Evolutionary conservation across 2,113 vertebrate genomes (phyloP).

Genomic region (Rhizomys pruinosus): DNA sequence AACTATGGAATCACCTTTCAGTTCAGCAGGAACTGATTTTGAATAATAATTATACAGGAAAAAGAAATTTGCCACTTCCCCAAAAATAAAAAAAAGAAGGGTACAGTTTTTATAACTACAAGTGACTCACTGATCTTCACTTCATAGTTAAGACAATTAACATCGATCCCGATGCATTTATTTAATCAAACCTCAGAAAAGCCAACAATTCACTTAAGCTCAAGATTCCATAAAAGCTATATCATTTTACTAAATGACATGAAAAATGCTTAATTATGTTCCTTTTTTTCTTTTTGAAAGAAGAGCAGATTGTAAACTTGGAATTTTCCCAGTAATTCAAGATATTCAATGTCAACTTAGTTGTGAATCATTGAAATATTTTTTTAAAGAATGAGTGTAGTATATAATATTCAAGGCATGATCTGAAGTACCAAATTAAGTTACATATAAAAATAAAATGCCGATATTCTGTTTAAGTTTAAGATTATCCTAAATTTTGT

Average conservation of each 20-base stretch:
- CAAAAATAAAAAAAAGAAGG: background rate
- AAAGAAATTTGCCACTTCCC: background rate
- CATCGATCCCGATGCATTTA: slow-evolving; percentile 71
- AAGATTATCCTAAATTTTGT: slow-evolving; percentile 3
- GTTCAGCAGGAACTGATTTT: slow-evolving; percentile 51
- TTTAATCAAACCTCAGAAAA: slow-evolving; percentile 55
- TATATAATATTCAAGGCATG: background rate
- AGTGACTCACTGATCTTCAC: slow-evolving; percentile 53
- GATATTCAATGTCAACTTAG: slow-evolving; percentile 64
- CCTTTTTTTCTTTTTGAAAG: slow-evolving; percentile 53
- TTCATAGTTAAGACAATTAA: slow-evolving; percentile 49
- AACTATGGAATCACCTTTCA: slow-evolving; percentile 31
- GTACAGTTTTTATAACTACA: background rate
- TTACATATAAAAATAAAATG: slow-evolving; percentile 41
- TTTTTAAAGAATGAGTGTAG: slow-evolving; percentile 19
- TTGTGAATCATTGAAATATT: slow-evolving; percentile 64
- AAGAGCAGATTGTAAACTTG: slow-evolving; percentile 50
- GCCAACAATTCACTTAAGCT: slow-evolving; percentile 75
- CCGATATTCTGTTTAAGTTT: slow-evolving; percentile 37
- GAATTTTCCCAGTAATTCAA: slow-evolving; percentile 71
- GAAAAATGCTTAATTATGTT: slow-evolving; percentile 66
- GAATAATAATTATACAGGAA: slow-evolving; percentile 3
- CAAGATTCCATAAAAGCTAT: slow-evolving; percentile 67
- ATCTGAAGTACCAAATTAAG: no score
- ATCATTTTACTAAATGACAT: slow-evolving; percentile 78